Conservation (phyloP, 2,797 vertebrate species). For the Poecile montanus region DNA sequence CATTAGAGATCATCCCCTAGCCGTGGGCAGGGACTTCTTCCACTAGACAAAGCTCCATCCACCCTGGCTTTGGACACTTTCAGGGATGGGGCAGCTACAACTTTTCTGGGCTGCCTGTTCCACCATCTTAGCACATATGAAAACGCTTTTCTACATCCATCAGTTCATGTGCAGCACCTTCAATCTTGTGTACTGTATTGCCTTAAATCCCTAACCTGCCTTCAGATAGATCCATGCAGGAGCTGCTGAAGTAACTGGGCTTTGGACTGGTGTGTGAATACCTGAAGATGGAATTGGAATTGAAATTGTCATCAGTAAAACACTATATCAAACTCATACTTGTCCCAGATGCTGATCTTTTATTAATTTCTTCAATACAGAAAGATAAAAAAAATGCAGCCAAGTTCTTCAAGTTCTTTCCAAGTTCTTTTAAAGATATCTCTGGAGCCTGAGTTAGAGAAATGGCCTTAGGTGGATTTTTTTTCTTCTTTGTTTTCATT, state of each 20-base stretch:
- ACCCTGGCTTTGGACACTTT: background rate
- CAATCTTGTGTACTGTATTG: background rate
- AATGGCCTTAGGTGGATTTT: slow-evolving; percentile 19
- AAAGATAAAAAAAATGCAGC: background rate
- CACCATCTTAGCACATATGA: no score
- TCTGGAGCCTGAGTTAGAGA: slow-evolving; percentile 4
- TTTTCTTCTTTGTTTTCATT: background rate
- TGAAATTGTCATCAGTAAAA: background rate
- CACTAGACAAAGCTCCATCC: background rate
- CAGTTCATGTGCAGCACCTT: background rate
- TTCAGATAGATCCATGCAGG: background rate
- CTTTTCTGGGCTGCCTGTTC: no score
- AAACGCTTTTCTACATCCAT: background rate
- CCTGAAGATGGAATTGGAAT: background rate
- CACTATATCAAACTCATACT: background rate
- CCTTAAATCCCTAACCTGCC: background rate
- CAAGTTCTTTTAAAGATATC: slow-evolving; percentile 27
- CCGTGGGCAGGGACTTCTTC: background rate
- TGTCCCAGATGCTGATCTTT: slow-evolving; percentile 33
- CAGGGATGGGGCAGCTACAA: background rate
- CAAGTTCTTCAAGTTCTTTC: slow-evolving; percentile 23
- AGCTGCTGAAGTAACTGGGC: background rate
- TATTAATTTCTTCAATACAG: slow-evolving; percentile 49
- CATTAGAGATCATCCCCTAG: background rate
- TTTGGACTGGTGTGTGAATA: background rate